A percentile compares a stretch with the other conserved stretches of the same genome.
phyloP scores from a whole-genome alignment of 2,113 vertebrate species.

The Pterocles burchelli region DNA sequence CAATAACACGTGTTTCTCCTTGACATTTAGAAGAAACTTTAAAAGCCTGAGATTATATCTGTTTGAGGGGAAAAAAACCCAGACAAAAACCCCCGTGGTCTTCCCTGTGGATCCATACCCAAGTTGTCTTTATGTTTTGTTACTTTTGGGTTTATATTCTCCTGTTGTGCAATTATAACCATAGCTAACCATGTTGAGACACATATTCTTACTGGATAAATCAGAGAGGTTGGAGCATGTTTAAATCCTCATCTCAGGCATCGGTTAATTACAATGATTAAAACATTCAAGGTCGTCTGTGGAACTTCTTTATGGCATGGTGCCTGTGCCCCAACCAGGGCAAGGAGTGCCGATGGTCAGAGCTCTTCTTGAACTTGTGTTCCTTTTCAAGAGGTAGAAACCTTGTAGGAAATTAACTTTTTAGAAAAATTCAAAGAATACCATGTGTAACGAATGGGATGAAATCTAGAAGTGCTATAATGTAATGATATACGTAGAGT shows the following conservation, averaged over 20 bases:
- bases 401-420: background rate
- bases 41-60: background rate
- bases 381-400: background rate
- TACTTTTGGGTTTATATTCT: background rate
- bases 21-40: background rate
- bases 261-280: background rate
- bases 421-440: background rate
- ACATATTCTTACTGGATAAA: background rate
- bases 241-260: background rate
- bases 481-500: background rate
- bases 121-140: background rate
- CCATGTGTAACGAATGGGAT: accelerated
- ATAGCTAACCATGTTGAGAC: background rate
- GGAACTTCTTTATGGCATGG: background rate
- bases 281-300: background rate
- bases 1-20: background rate
- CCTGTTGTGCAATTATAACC: background rate
- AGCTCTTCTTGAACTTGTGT: background rate
- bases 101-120: background rate
- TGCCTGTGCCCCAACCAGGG: accelerated
- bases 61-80: background rate
- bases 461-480: background rate
- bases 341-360: accelerated
- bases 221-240: background rate
- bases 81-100: accelerated